Percentiles rank a stretch among this genome's conserved stretches.
Conservation (phyloP, 2,797 vertebrate genomes). For the Hephaestus fuliginosus region DNA sequence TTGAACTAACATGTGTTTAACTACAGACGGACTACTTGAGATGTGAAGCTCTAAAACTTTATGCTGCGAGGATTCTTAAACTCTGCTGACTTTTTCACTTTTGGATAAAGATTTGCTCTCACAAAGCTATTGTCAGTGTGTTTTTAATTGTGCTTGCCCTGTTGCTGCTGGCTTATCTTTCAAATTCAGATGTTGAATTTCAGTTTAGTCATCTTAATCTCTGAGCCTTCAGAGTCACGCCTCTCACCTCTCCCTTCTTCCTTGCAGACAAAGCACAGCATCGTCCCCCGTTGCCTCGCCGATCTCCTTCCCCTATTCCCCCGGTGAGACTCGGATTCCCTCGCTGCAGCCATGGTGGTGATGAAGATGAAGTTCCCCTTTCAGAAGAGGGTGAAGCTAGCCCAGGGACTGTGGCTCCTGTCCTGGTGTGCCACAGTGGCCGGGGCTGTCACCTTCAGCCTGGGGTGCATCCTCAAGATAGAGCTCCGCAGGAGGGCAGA, state of each 20-base stretch:
- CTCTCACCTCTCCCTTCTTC: slow-evolving; percentile 47
- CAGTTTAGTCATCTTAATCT: neutral
- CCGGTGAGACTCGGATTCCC: slow-evolving; percentile 56
- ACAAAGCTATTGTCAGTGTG: neutral
- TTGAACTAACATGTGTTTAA: slow-evolving; percentile 30
- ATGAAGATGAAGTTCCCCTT: slow-evolving; percentile 90
- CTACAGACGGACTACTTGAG: slow-evolving; percentile 13
- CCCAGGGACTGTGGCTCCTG: slow-evolving; percentile 88
- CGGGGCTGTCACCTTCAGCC: slow-evolving; percentile 85
- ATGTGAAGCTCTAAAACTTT: slow-evolving; percentile 4
- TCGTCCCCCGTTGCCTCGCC: slow-evolving; percentile 42
- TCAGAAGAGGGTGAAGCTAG: slow-evolving; percentile 87
- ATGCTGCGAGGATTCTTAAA: neutral
- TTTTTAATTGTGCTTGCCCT: neutral
- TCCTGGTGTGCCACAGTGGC: slow-evolving; percentile 86
- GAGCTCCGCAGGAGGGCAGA: slow-evolving; percentile 87
- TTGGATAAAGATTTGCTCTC: slow-evolving; percentile 17
- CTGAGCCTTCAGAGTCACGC: slow-evolving; percentile 19
- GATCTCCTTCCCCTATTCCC: slow-evolving; percentile 75
- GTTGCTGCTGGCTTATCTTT: slow-evolving; percentile 5
- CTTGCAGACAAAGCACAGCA: slow-evolving; percentile 64
- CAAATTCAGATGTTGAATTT: slow-evolving; percentile 4
- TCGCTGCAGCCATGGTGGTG: slow-evolving; percentile 85
- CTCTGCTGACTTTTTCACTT: slow-evolving; percentile 1
- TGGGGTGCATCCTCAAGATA: slow-evolving; percentile 88